Conservation (phyloP, 1,140 invertebrate species). For the Adoxophyes honmai region DNA sequence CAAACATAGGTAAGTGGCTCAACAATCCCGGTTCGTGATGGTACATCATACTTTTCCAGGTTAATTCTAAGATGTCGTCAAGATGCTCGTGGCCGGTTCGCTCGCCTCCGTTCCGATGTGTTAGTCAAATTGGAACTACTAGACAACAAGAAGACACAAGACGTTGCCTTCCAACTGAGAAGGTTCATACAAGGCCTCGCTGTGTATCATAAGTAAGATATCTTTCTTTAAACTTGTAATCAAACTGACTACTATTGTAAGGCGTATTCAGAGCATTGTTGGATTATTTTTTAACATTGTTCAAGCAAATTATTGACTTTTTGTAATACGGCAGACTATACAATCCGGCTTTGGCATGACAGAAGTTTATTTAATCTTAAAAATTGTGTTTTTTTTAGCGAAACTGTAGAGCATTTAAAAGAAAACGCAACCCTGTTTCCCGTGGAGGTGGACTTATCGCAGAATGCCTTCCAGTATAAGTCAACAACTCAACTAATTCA, state of each 20-base stretch:
- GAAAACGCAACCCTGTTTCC: constrained; percentile 90
- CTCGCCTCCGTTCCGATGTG: constrained; percentile 95
- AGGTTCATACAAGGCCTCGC: constrained; percentile 79
- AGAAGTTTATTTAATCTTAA: too few relatives aligned
- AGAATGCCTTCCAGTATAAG: constrained; percentile 94
- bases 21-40: background rate
- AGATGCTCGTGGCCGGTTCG: constrained; percentile 93
- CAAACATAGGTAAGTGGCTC: background rate
- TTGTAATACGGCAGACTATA: too few relatives aligned
- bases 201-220: constrained; percentile 84
- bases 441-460: constrained; percentile 96
- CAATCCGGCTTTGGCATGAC: too few relatives aligned
- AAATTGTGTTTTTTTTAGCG: constrained; percentile 48
- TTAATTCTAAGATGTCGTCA: constrained; percentile 96
- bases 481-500: constrained; percentile 78
- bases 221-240: too few relatives aligned
- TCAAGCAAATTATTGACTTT: too few relatives aligned
- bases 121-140: constrained; percentile 97
- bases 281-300: too few relatives aligned
- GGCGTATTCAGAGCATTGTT: too few relatives aligned
- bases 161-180: constrained; percentile 60
- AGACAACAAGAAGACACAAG: constrained; percentile 96
- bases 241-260: too few relatives aligned
- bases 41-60: constrained; percentile 76
- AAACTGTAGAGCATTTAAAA: constrained; percentile 82